phyloP scores from a whole-genome alignment of 2,797 vertebrate genomes.

The Rhinogobio ventralis region DNA sequence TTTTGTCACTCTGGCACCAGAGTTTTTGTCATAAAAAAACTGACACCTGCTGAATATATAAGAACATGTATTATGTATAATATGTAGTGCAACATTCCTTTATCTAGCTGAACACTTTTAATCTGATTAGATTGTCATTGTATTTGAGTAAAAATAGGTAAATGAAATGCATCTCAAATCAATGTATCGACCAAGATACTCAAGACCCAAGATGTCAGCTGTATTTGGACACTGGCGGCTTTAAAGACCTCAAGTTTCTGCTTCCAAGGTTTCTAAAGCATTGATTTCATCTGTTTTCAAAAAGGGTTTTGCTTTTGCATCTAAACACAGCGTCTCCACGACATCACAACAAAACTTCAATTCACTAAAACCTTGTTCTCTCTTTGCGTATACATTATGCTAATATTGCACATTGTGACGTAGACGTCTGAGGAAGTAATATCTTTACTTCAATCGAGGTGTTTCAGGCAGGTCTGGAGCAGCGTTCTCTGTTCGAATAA shows the following conservation, averaged over 20 bases:
- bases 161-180: not conserved
- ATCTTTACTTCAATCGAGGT: too few species aligned
- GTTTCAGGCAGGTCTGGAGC: too few species aligned
- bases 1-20: not conserved
- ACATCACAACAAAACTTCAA: not conserved
- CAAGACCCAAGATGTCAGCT: too few species aligned
- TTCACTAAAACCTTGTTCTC: not conserved
- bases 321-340: fast-evolving
- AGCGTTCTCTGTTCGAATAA: too few species aligned
- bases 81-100: too few species aligned
- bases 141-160: too few species aligned
- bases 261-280: too few species aligned
- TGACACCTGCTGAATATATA: not conserved
- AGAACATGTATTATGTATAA: not conserved
- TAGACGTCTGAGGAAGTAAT: not conserved
- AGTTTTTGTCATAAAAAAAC: not conserved
- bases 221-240: too few species aligned
- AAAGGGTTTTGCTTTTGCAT: not conserved
- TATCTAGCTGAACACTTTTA: not conserved
- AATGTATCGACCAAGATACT: not conserved
- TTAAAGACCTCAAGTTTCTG: too few species aligned
- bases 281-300: not conserved
- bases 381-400: not conserved
- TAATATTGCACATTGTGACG: not conserved
- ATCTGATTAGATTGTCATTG: not conserved